Evolutionary conservation across 2,113 vertebrate genomes (phyloP), one percentile per base, ranked within the genome.

Genomic region (Bettongia penicillata): DNA sequence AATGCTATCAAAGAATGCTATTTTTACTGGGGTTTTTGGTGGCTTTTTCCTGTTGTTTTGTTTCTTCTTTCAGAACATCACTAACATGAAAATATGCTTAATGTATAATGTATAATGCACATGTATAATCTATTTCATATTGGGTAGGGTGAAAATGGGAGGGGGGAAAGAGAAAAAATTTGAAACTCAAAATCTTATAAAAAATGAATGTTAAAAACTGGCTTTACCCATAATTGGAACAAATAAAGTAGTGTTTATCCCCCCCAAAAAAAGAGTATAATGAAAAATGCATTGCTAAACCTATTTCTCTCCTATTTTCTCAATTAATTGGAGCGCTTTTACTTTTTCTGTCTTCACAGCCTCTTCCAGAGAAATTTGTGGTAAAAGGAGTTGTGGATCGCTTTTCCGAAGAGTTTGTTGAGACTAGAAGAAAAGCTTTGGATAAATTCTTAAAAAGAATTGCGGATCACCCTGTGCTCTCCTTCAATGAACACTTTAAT

Each of bases 391-490:
- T 99, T 43, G 99, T 99, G 0, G 99, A 99, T 97, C 99, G 99
- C 23, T 99, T 99, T 97, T 99, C 99, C 7, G 99, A 99, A 98
- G 99, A 99, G 97, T 99, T 99, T 23, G 99, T 99, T 95, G 99
- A 99, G 97, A 99, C 99, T 0, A 99, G 99, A 96, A 99, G 99
- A 98, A 99, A 99, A 97, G 99, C 99, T 23, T 98, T 99, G 96
- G 99, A 99, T 98, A 99, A 99, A 97, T 99, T 99, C 97, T 98
- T 99, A 93, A 99, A 99, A 97, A 99, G 99, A 96, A 99, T 99
- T 37, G 99, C 99, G 0, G 99, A 99, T 97, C 99, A 99, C 93
- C 99, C 99, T 0, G 99, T 99, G 57, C 99, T 99, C 49, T 99
- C 99, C 94, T 99, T 99, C 97, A 99, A 99, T 90, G 99, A 99